A percentile compares a stretch with the other conserved stretches of the same genome.
These are phyloP conservation scores for Heterotilapia buettikoferi DNA, from an alignment of 2,113 vertebrate genomes.

Conservation along the genomic window DNA sequence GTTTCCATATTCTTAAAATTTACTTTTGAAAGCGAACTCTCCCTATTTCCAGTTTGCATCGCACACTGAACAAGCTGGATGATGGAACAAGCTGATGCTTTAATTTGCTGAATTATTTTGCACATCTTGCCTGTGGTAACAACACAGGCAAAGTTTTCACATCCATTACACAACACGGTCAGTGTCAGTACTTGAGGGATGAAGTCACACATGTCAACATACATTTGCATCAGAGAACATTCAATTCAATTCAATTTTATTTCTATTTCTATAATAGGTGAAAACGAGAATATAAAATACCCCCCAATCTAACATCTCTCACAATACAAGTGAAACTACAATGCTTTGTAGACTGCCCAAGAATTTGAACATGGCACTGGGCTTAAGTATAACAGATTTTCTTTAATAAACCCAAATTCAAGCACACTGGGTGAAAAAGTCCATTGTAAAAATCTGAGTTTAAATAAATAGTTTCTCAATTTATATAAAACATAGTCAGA, in stretches of 20 bases:
- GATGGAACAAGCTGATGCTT: not conserved
- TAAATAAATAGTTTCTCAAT: not conserved
- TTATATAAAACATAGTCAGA: not conserved
- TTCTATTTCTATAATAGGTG: not conserved
- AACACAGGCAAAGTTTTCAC: not conserved
- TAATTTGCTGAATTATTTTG: not conserved
- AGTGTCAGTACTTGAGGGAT: not conserved
- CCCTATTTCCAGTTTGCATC: not conserved
- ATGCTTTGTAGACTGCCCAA: not conserved
- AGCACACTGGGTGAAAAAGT: not conserved
- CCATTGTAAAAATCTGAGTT: not conserved
- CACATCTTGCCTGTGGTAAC: not conserved
- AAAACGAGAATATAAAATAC: not conserved
- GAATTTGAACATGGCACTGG: not conserved
- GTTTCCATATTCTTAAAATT: not conserved
- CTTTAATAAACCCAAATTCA: not conserved
- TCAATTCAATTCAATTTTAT: not conserved
- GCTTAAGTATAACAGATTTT: not conserved
- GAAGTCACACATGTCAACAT: not conserved
- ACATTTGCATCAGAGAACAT: not conserved
- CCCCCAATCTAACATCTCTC: not conserved
- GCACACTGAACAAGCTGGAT: not conserved
- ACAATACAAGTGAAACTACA: not conserved
- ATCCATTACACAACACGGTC: not conserved
- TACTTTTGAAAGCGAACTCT: rapidly evolving